Percentiles rank a stretch among this genome's conserved stretches.
Evolutionary conservation across 92 coral and sea anemone genomes (phyloP).

Genomic region (Umimayanthus kanabou): DNA sequence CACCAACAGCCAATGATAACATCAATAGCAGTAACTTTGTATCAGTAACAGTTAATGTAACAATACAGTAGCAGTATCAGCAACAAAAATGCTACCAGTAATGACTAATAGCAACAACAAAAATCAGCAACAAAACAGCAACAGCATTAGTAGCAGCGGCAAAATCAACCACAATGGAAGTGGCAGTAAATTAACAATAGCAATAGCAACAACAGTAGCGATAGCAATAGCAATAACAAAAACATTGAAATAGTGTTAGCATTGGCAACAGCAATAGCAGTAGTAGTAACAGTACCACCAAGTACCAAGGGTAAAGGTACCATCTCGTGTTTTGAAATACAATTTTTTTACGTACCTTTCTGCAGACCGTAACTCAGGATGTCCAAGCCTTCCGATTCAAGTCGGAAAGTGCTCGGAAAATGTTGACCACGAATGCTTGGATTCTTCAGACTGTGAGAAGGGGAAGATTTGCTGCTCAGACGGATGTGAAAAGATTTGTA

Average conservation of each 20-base stretch:
- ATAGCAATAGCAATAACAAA: not conserved
- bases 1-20: not conserved
- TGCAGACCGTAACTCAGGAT: slow-evolving; percentile 14
- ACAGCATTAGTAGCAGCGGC: too few species aligned
- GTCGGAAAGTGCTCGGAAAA: slow-evolving; percentile 28
- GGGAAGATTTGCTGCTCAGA: slow-evolving; percentile 32
- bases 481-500: slow-evolving; percentile 42
- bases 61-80: not conserved
- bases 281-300: not conserved
- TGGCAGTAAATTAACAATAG: too few species aligned
- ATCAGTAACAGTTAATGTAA: not conserved
- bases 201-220: too few species aligned
- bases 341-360: not conserved
- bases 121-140: too few species aligned
- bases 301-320: not conserved
- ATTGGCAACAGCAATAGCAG: not conserved
- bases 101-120: too few species aligned
- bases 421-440: slow-evolving; percentile 30
- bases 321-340: not conserved
- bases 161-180: too few species aligned
- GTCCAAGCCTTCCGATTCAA: slow-evolving; percentile 22
- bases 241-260: not conserved
- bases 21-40: not conserved
- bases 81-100: too few species aligned
- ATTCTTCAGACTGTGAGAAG: slow-evolving; percentile 26